phyloP scores from a whole-genome alignment of 2,113 vertebrate species.

The Cryptotis parvus region DNA sequence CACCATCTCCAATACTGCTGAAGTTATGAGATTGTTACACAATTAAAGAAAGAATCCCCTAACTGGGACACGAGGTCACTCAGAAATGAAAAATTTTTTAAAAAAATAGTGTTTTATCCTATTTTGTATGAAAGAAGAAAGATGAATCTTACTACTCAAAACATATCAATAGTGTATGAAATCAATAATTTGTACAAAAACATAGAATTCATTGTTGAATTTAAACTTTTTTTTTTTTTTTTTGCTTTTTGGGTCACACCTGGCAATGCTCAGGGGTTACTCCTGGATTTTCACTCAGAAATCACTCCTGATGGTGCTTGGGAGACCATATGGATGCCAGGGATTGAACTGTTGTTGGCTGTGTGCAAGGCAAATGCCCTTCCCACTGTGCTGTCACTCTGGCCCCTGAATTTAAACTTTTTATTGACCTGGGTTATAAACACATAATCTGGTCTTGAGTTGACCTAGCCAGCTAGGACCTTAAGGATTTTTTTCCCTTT shows the following conservation, averaged over 20 bases:
- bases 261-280: no score
- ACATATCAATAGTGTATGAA: neutral
- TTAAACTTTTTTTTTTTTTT: no score
- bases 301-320: no score
- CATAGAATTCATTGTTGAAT: neutral
- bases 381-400: no score
- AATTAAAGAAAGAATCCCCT: neutral
- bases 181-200: neutral
- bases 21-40: neutral
- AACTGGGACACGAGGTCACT: neutral
- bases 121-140: neutral
- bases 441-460: neutral
- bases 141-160: neutral
- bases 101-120: constrained; percentile 24
- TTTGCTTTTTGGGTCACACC: no score
- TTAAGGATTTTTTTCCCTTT: neutral
- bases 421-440: neutral
- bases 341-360: no score
- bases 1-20: neutral
- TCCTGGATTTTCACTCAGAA: no score
- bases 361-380: no score
- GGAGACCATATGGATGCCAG: no score
- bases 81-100: neutral
- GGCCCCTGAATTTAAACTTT: neutral
- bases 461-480: neutral